These are phyloP conservation scores for Eumaeus atala DNA, from an alignment of 1,140 invertebrate genomes.

Conservation along the genomic window DNA sequence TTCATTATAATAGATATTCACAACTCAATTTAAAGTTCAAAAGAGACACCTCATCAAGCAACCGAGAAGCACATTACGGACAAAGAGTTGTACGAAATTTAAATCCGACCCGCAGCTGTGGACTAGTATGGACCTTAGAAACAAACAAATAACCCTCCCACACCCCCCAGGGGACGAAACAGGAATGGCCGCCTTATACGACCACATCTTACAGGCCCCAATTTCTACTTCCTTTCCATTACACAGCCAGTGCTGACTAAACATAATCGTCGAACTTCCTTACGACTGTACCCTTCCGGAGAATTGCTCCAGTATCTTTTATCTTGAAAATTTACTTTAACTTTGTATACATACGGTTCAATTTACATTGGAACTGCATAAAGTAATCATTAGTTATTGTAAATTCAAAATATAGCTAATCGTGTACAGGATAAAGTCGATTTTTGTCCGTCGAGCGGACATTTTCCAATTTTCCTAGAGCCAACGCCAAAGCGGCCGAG, in stretches of 20 bases:
- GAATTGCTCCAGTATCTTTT: conserved; percentile 37
- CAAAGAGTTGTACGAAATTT: conserved; percentile 67
- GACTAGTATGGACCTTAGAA: conserved; percentile 59
- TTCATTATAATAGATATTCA: conserved; percentile 14
- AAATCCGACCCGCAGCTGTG: conserved; percentile 64
- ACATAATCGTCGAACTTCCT: conserved; percentile 73
- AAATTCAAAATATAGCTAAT: conserved; percentile 29
- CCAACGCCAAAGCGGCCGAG: conserved; percentile 62
- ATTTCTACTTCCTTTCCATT: conserved; percentile 73
- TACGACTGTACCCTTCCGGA: conserved; percentile 70
- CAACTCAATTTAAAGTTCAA: conserved; percentile 64
- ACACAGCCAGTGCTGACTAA: conserved; percentile 68
- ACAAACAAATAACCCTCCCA: conserved; percentile 64
- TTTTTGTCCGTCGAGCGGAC: conserved; percentile 23
- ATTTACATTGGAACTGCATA: conserved; percentile 25
- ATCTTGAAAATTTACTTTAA: conserved; percentile 33
- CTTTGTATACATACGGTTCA: conserved; percentile 25
- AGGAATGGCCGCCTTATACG: conserved; percentile 64
- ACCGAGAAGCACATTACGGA: conserved; percentile 55
- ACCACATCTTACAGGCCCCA: conserved; percentile 72
- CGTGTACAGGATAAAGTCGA: conserved; percentile 22
- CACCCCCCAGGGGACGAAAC: conserved; percentile 37
- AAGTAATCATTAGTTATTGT: conserved; percentile 27
- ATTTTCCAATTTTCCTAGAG: conserved; percentile 68
- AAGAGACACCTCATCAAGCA: conserved; percentile 59